Percentiles rank a stretch among this genome's conserved stretches.
These are phyloP conservation scores for Gambusia holbrooki DNA, from an alignment of 2,113 vertebrate genomes.

Conservation along the genomic window DNA sequence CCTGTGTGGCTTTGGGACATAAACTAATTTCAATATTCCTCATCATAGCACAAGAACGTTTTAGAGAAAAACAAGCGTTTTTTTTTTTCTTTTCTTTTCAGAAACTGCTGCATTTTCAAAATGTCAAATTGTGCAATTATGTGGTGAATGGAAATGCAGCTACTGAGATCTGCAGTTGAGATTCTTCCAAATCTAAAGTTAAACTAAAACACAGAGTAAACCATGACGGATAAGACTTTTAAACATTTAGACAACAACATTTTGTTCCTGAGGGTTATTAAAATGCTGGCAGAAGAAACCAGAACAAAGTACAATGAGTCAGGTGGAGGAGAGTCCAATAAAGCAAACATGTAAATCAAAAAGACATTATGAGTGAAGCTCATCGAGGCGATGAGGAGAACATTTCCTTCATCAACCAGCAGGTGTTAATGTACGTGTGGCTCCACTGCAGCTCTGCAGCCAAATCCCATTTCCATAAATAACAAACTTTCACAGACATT, in stretches of 20 bases:
- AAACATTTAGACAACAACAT: neutral
- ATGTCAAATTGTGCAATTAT: too few species aligned
- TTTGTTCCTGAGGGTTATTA: conserved; percentile 3
- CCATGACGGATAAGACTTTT: neutral
- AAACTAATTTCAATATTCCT: too few species aligned
- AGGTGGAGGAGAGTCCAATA: neutral
- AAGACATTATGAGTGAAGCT: neutral
- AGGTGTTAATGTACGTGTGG: conserved; percentile 25
- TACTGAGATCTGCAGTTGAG: too few species aligned
- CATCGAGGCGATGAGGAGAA: conserved; percentile 2
- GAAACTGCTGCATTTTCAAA: too few species aligned
- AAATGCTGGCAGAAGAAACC: neutral
- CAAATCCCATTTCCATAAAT: conserved; percentile 53
- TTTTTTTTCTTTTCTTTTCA: too few species aligned
- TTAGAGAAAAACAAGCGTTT: too few species aligned
- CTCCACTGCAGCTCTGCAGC: neutral
- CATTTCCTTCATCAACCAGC: conserved; percentile 5
- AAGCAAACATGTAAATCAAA: conserved; percentile 6
- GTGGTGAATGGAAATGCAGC: too few species aligned
- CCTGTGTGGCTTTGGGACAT: too few species aligned
- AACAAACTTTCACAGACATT: conserved; percentile 54
- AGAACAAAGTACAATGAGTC: neutral
- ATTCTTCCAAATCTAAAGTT: too few species aligned
- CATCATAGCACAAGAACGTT: too few species aligned
- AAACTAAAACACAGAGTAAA: neutral